Conservation (phyloP, 37 sponge, comb jelly and placozoan species). For the Ianthella basta region DNA sequence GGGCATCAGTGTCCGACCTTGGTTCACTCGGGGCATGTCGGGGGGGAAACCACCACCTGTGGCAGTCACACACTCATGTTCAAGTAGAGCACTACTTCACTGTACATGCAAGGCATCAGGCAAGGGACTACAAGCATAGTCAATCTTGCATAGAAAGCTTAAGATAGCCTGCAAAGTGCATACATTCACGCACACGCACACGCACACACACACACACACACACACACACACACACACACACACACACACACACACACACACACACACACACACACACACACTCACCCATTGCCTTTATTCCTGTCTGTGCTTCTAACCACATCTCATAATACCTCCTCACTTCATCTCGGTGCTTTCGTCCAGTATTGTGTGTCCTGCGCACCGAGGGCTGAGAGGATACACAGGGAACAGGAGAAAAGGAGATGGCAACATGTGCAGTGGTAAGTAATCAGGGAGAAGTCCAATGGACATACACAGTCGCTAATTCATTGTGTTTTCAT, state of each 20-base stretch:
- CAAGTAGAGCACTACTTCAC: too few species aligned
- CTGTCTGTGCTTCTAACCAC: conserved; percentile 96
- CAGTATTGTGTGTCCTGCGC: conserved; percentile 96
- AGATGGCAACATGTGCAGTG: too few species aligned
- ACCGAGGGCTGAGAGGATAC: conserved; percentile 83
- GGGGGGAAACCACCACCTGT: neutral
- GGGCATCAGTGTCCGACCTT: neutral
- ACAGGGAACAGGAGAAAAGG: neutral
- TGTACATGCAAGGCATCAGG: too few species aligned
- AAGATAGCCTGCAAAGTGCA: too few species aligned
- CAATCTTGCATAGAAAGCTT: too few species aligned
- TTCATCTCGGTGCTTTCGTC: conserved; percentile 94
- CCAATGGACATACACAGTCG: too few species aligned
- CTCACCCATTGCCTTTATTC: conserved; percentile 75
- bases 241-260: neutral
- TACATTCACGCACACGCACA: neutral
- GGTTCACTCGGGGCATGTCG: neutral
- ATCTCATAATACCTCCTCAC: conserved; percentile 94
- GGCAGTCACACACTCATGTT: neutral
- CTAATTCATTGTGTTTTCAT: too few species aligned
- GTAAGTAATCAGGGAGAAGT: too few species aligned
- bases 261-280: conserved; percentile 26
- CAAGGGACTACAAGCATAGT: too few species aligned
- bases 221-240: neutral
- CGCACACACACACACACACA: neutral